Evolutionary conservation across 2,797 vertebrate genomes (phyloP).

Genomic region (Notolepis coatsorum): DNA sequence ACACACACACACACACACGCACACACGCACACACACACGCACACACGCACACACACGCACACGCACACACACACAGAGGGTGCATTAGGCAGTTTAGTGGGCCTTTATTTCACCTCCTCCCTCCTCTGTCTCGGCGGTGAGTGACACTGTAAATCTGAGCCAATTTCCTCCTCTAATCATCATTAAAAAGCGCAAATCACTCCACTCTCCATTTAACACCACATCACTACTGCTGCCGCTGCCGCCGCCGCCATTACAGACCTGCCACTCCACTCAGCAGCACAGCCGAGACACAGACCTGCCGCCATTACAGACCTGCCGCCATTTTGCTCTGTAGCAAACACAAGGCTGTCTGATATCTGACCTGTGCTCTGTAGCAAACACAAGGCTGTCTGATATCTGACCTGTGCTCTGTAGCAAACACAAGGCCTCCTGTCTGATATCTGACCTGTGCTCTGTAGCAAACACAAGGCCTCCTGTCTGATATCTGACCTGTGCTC

Average conservation of each 20-base stretch:
- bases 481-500: neutral
- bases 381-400: neutral
- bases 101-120: conserved; percentile 83
- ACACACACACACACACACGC: conserved; percentile 48
- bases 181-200: conserved; percentile 91
- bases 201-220: conserved; percentile 91
- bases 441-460: conserved; percentile 4
- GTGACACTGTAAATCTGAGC: conserved; percentile 97
- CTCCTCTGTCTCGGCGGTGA: conserved; percentile 71
- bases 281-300: neutral
- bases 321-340: neutral
- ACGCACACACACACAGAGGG: conserved; percentile 45
- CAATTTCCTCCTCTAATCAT: conserved; percentile 98
- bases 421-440: neutral
- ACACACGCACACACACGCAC: conserved; percentile 25
- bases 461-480: conserved; percentile 2
- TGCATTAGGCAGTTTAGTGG: conserved; percentile 89
- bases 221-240: conserved; percentile 70
- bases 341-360: neutral
- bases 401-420: conserved; percentile 10
- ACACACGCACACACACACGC: conserved; percentile 15
- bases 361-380: no score
- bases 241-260: conserved; percentile 33
- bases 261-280: conserved; percentile 25
- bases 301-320: neutral